Evolutionary conservation across 2,113 vertebrate species (phyloP).

Genomic region (Lamprologus sp.): DNA sequence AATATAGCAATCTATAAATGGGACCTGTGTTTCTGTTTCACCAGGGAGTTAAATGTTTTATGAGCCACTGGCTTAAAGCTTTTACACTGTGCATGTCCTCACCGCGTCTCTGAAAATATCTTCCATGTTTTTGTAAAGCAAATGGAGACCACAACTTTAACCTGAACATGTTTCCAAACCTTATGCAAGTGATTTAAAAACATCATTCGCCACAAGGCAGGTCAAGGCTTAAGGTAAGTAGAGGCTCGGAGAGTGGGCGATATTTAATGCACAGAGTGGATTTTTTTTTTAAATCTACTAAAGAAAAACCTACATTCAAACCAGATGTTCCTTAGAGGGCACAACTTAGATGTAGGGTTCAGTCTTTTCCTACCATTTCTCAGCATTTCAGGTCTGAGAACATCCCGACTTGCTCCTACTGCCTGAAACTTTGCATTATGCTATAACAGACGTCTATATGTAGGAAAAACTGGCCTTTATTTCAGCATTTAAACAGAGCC

Average conservation of each 20-base stretch:
- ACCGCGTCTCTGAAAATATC: neutral
- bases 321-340: neutral
- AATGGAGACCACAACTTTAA: neutral
- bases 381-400: neutral
- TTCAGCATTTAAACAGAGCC: neutral
- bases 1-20: neutral
- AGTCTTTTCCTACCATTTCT: neutral
- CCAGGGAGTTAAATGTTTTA: neutral
- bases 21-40: neutral
- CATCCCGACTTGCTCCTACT: rapidly evolving
- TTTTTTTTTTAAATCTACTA: neutral
- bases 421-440: rapidly evolving
- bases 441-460: neutral
- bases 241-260: rapidly evolving
- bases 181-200: neutral
- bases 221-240: neutral
- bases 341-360: neutral
- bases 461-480: neutral
- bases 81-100: neutral
- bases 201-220: neutral
- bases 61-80: neutral
- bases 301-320: neutral
- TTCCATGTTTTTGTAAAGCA: neutral
- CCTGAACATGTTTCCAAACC: neutral
- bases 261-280: neutral